Evolutionary conservation across 2,113 vertebrate genomes (phyloP).

Genomic region (Pteronura brasiliensis): DNA sequence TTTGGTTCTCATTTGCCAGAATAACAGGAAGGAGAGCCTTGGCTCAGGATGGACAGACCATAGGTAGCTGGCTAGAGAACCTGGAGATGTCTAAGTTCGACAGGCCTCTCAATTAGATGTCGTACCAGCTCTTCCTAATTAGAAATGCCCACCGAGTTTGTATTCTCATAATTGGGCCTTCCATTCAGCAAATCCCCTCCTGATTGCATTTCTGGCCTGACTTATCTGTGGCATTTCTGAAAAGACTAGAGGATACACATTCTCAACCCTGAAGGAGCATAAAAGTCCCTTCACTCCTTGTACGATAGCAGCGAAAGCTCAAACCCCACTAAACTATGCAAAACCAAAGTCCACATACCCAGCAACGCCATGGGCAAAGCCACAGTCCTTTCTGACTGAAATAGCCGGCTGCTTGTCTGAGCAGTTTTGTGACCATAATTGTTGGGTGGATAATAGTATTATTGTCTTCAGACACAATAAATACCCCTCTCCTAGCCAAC

Average conservation of each 20-base stretch:
- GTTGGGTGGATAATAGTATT: background rate
- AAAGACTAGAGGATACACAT: background rate
- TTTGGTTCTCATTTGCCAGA: background rate
- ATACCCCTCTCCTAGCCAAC: background rate
- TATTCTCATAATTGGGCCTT: background rate
- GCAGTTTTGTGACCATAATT: background rate
- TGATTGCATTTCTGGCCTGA: background rate
- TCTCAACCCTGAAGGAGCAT: background rate
- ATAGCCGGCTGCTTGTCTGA: background rate
- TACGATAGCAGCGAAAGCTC: background rate
- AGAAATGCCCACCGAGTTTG: background rate
- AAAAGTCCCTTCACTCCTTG: background rate
- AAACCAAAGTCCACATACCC: background rate
- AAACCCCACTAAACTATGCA: background rate
- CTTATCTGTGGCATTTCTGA: background rate
- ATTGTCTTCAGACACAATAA: slow-evolving; percentile 42
- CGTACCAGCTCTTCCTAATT: background rate
- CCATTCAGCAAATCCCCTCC: background rate
- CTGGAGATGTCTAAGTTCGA: background rate
- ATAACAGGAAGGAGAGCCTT: background rate
- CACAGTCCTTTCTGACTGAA: background rate
- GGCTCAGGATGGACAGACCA: background rate
- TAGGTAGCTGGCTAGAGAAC: background rate
- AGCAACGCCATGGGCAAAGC: background rate
- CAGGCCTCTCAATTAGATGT: background rate